Conservation (phyloP, 1,140 invertebrate genomes). For the Dreissena rostriformis region DNA sequence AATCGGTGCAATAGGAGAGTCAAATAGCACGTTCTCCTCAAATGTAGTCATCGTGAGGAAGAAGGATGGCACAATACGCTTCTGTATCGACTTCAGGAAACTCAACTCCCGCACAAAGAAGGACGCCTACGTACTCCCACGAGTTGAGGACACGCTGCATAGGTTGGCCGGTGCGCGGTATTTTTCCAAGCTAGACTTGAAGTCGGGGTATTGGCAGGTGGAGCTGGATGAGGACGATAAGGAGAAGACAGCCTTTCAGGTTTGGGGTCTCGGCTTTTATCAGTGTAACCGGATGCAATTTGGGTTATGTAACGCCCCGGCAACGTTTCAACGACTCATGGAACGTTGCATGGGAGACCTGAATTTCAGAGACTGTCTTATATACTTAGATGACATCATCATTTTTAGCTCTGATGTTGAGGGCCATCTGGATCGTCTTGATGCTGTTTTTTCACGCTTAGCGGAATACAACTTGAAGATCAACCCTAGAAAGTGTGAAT, state of each 20-base stretch:
- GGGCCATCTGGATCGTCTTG: constrained; percentile 31
- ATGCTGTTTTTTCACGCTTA: constrained; percentile 59
- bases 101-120: constrained; percentile 2
- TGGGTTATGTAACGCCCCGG: constrained; percentile 59
- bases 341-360: constrained; percentile 52
- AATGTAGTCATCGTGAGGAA: constrained; percentile 76
- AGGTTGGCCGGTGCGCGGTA: neutral
- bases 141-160: constrained; percentile 2
- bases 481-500: constrained; percentile 13
- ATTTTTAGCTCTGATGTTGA: constrained; percentile 46
- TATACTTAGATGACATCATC: constrained; percentile 64
- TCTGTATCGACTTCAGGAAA: constrained; percentile 59
- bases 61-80: constrained; percentile 78
- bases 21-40: neutral
- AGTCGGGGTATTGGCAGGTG: constrained; percentile 78
- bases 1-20: constrained; percentile 1
- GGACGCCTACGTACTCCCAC: neutral
- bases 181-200: constrained; percentile 29
- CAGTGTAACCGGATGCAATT: constrained; percentile 56
- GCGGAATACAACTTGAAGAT: constrained; percentile 33
- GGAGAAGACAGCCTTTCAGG: constrained; percentile 56
- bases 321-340: constrained; percentile 68
- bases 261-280: constrained; percentile 35
- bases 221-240: constrained; percentile 66
- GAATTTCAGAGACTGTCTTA: constrained; percentile 43